phyloP scores from a whole-genome alignment of 1,140 invertebrate genomes.

The Pentalonia nigronervosa region DNA sequence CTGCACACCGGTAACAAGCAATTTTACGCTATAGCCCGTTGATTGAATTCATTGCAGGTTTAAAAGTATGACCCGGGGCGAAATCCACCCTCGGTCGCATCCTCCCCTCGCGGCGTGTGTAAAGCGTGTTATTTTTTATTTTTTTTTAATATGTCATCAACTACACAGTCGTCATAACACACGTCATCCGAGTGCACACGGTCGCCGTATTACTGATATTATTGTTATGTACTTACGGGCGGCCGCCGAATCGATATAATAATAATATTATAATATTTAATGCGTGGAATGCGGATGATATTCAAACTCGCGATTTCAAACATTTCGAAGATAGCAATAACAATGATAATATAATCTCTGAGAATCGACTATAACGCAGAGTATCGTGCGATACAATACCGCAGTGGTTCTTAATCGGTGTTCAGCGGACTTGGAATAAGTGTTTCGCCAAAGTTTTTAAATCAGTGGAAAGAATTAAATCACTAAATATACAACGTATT shows the following conservation, averaged over 20 bases:
- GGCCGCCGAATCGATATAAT: neutral
- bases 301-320: neutral
- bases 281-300: neutral
- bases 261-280: neutral
- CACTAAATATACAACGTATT: too few species aligned
- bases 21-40: constrained; percentile 33
- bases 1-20: constrained; percentile 16
- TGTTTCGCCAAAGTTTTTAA: too few species aligned
- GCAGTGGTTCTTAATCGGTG: too few species aligned
- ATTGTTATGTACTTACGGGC: neutral
- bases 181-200: neutral
- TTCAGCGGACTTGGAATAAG: too few species aligned
- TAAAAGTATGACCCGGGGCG: neutral
- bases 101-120: neutral
- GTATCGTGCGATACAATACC: too few species aligned
- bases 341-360: neutral
- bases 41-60: neutral
- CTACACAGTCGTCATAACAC: neutral
- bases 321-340: neutral
- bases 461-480: too few species aligned
- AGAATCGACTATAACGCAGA: neutral
- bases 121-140: neutral
- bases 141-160: neutral
- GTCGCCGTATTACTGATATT: neutral
- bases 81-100: neutral